Evolutionary conservation across 2,888 invertebrate genomes (phyloP).

Genomic region (Mongoloraphidia duomilia): DNA sequence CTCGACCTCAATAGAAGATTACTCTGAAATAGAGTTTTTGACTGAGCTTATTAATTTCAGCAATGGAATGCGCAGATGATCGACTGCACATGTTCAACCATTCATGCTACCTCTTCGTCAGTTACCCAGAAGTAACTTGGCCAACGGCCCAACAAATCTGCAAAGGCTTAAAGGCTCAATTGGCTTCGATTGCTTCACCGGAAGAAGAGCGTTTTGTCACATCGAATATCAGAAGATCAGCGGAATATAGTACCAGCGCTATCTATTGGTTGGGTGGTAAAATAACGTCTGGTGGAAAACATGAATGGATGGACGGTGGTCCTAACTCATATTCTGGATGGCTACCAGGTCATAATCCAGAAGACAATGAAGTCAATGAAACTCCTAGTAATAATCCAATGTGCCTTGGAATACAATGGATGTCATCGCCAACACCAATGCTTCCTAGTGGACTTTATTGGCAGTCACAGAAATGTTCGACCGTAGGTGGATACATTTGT

Average conservation of each 20-base stretch:
- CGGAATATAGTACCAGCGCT: slow-evolving; percentile 56
- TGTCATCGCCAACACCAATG: slow-evolving; percentile 45
- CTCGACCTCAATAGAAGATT: too few relatives aligned
- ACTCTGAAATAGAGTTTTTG: too few relatives aligned
- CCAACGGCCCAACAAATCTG: slow-evolving; percentile 53
- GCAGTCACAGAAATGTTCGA: slow-evolving; percentile 46
- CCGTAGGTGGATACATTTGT: slow-evolving; percentile 47
- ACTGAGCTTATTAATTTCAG: slow-evolving; percentile 29
- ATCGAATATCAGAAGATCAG: slow-evolving; percentile 49
- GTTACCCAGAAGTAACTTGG: slow-evolving; percentile 66
- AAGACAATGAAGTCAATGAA: slow-evolving; percentile 21
- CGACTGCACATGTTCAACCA: slow-evolving; percentile 53
- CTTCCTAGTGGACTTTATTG: slow-evolving; percentile 58
- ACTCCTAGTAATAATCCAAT: slow-evolving; percentile 19
- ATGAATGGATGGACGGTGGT: slow-evolving; percentile 50
- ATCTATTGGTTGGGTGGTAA: slow-evolving; percentile 62
- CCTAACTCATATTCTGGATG: slow-evolving; percentile 41
- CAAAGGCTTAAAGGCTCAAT: slow-evolving; percentile 52
- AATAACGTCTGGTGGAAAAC: slow-evolving; percentile 30
- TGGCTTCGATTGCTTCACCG: slow-evolving; percentile 50
- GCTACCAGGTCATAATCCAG: slow-evolving; percentile 37
- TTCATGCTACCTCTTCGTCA: slow-evolving; percentile 61
- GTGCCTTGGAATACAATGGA: slow-evolving; percentile 49
- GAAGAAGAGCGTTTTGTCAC: slow-evolving; percentile 60
- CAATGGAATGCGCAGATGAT: slow-evolving; percentile 55